Conservation (phyloP, 2,113 vertebrate species). For the Anser brachyrhynchus region DNA sequence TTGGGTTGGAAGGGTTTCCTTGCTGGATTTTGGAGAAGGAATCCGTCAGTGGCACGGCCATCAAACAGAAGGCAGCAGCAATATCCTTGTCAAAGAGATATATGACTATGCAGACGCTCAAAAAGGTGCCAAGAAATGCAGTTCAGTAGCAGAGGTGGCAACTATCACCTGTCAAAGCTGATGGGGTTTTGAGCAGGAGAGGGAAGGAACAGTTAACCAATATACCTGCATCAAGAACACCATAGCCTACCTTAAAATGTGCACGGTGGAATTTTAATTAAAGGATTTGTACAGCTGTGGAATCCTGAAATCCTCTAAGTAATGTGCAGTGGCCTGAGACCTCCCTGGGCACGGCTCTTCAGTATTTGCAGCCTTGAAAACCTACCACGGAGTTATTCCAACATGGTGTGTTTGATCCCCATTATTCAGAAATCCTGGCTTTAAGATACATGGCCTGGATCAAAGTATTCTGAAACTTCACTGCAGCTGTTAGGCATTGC, state of each 20-base stretch:
- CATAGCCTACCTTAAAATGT: neutral
- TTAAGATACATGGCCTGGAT: neutral
- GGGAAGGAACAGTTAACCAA: neutral
- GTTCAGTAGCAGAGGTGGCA: conserved; percentile 42
- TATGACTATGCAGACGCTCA: conserved; percentile 51
- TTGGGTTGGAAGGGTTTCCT: conserved; percentile 68
- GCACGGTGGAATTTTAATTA: conserved; percentile 63
- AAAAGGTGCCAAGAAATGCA: conserved; percentile 39
- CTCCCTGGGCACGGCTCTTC: conserved; percentile 14
- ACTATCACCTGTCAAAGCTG: conserved; percentile 55
- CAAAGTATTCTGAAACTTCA: neutral
- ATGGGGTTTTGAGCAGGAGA: conserved; percentile 35
- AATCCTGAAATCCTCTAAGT: conserved; percentile 65
- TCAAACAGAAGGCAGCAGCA: conserved; percentile 70
- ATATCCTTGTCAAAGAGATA: conserved; percentile 60
- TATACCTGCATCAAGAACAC: neutral
- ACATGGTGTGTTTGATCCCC: neutral
- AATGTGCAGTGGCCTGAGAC: conserved; percentile 47
- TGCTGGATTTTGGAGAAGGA: conserved; percentile 20
- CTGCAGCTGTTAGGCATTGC: neutral
- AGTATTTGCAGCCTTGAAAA: conserved; percentile 4
- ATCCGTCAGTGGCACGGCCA: conserved; percentile 53
- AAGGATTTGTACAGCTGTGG: conserved; percentile 62
- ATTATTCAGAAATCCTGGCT: neutral
- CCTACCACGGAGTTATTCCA: conserved; percentile 36